Evolutionary conservation across 2,888 invertebrate genomes (phyloP), one percentile per base, ranked within the genome.

Genomic region (Entomobrya proxima): DNA sequence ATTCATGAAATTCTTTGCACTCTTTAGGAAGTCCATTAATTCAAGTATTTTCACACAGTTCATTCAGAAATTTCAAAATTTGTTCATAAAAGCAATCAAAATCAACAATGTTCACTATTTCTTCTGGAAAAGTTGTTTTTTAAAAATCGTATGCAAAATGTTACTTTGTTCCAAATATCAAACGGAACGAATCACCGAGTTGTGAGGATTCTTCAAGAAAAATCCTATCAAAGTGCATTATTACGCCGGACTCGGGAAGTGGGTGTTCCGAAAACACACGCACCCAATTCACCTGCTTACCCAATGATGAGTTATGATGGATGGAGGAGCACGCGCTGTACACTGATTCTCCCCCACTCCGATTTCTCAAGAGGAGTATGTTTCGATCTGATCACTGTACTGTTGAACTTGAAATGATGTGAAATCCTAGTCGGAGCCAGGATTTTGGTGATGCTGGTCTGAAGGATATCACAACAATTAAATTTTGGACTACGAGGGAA

Each of bases 331-430:
- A 69, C 24, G 5, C 4, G 9, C 1, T 7, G 30, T 27, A 27
- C 40, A 27, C 15, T 1, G 24, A 44, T 9, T 44, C 27, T 15
- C 44, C 2, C n/a, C n/a, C 74, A 18, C 3, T 74, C 21, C 35
- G 32, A 13, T 21, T 32, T 21, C 27, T 37, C 55, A 30, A 27
- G 76, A 52, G 52, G n/a, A 37, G 37, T 37, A 6, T n/a, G 21
- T 58, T 40, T n/a, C n/a, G n/a, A n/a, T n/a, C n/a, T 24, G 21
- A 27, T 76, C 58, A 76, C 77, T 44, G 58, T 72, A 78, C 85
- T 74, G 78, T 72, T 85, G 85, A 85, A 85, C 85, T 85, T 85
- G 85, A 85, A 85, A 84, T 84, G 84, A 84, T 35, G 21, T 9
- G 27, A 72, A 78, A 72, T 52, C 15, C 44, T 55, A 61, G 78